These are phyloP conservation scores for Desmophyllum pertusum DNA, from an alignment of 92 coral and sea anemone species.

Conservation along the genomic window DNA sequence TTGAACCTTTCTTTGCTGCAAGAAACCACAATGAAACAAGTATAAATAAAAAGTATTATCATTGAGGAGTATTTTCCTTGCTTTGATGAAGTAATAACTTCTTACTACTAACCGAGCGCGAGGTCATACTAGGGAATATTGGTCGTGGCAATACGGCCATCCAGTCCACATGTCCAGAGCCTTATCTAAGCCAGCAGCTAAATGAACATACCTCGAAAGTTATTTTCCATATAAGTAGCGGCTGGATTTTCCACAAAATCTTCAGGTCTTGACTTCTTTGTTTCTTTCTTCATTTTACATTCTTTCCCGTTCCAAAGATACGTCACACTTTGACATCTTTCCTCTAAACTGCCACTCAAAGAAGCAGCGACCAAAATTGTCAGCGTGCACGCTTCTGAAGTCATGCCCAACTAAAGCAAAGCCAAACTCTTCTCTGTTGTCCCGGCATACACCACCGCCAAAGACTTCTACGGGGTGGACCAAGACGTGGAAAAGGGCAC, in stretches of 20 bases:
- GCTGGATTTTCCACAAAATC: conserved; percentile 22
- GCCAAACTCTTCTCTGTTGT: conserved; percentile 21
- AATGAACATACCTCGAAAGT: conserved; percentile 18
- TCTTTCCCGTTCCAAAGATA: conserved; percentile 16
- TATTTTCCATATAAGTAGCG: conserved; percentile 36
- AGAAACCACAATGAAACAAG: neutral
- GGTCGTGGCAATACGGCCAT: too few species aligned
- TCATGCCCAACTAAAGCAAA: conserved; percentile 37
- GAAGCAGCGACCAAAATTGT: conserved; percentile 29
- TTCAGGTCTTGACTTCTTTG: conserved; percentile 29
- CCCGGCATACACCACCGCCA: neutral
- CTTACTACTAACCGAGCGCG: too few species aligned
- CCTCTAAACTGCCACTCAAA: conserved; percentile 18
- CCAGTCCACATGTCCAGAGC: too few species aligned
- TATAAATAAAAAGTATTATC: neutral
- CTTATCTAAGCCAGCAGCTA: neutral
- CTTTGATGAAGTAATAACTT: too few species aligned
- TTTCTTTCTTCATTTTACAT: conserved; percentile 23
- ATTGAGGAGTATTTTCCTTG: neutral
- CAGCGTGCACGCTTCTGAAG: neutral
- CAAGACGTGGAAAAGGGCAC: neutral
- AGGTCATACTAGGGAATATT: too few species aligned
- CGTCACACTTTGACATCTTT: conserved; percentile 41
- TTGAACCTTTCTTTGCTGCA: conserved; percentile 23
- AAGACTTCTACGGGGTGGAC: conserved; percentile 12